Evolutionary conservation across 2,113 vertebrate genomes (phyloP).

Genomic region (Hyla sarda): DNA sequence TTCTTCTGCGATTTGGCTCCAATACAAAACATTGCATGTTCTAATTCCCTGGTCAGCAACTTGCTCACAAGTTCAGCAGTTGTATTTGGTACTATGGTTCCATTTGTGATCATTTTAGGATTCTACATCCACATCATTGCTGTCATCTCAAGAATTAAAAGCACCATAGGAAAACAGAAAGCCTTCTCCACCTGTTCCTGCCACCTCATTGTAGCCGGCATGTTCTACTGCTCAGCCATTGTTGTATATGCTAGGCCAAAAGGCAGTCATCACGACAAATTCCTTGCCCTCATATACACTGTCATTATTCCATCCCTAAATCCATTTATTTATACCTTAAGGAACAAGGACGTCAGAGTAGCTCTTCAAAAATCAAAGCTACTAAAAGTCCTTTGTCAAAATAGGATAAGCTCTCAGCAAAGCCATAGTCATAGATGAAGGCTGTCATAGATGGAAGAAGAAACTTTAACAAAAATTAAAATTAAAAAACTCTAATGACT

Average conservation of each 20-base stretch:
- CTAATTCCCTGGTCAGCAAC: conserved; percentile 11
- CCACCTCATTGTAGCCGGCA: conserved; percentile 61
- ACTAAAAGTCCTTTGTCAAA: not conserved
- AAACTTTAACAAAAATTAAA: too few relatives aligned
- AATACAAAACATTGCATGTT: conserved; percentile 40
- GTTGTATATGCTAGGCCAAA: conserved; percentile 63
- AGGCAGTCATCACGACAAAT: conserved; percentile 59
- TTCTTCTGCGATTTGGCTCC: conserved; percentile 56
- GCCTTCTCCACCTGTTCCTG: conserved; percentile 65
- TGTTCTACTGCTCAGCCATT: conserved; percentile 62
- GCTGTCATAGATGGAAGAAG: too few relatives aligned
- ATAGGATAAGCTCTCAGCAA: not conserved
- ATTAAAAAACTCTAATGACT: too few relatives aligned
- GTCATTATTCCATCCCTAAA: conserved; percentile 62
- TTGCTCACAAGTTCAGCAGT: conserved; percentile 3
- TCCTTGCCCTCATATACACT: conserved; percentile 63
- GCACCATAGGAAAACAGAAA: conserved; percentile 29
- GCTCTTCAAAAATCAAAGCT: conserved; percentile 52
- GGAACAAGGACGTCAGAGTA: conserved; percentile 65
- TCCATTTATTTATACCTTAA: conserved; percentile 66
- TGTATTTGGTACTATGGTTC: conserved; percentile 3
- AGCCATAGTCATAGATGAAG: too few relatives aligned
- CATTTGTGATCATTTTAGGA: conserved; percentile 35
- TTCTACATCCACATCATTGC: conserved; percentile 48
- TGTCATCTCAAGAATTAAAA: conserved; percentile 38